Evolutionary conservation across 2,113 vertebrate genomes (phyloP).

Genomic region (Ramphastos sulfuratus): DNA sequence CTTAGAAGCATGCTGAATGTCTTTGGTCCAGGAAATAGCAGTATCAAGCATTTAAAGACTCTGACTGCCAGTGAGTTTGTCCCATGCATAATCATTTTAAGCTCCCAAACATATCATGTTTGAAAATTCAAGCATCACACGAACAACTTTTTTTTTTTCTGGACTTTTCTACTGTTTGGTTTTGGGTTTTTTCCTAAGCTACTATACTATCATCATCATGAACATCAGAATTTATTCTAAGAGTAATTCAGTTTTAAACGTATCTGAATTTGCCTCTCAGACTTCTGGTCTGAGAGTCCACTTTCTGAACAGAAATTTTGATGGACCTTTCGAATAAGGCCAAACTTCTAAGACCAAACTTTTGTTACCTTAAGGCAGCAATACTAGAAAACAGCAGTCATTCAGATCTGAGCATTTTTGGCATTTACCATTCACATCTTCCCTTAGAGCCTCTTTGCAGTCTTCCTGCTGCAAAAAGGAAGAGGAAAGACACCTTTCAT

Average conservation of each 20-base stretch:
- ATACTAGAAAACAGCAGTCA: not conserved
- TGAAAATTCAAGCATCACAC: not conserved
- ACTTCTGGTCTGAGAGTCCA: not conserved
- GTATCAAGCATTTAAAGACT: not conserved
- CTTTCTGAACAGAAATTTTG: not conserved
- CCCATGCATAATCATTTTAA: not conserved
- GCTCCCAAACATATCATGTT: not conserved
- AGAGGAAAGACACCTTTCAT: too few species aligned
- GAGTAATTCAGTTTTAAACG: not conserved
- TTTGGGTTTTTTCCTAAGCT: not conserved
- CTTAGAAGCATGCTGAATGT: not conserved
- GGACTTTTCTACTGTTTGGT: not conserved
- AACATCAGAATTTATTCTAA: not conserved
- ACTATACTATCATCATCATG: not conserved
- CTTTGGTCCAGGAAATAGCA: not conserved
- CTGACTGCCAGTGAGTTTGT: not conserved
- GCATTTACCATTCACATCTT: not conserved
- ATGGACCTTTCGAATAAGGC: not conserved
- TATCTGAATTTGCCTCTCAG: not conserved
- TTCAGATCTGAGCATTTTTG: not conserved
- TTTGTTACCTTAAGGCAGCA: not conserved
- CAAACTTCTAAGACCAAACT: not conserved
- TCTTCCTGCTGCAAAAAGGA: too few species aligned
- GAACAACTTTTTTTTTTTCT: not conserved
- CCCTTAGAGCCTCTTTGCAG: not conserved